Conservation (phyloP, 2,797 vertebrate species). For the Centroberyx gerrardi region DNA sequence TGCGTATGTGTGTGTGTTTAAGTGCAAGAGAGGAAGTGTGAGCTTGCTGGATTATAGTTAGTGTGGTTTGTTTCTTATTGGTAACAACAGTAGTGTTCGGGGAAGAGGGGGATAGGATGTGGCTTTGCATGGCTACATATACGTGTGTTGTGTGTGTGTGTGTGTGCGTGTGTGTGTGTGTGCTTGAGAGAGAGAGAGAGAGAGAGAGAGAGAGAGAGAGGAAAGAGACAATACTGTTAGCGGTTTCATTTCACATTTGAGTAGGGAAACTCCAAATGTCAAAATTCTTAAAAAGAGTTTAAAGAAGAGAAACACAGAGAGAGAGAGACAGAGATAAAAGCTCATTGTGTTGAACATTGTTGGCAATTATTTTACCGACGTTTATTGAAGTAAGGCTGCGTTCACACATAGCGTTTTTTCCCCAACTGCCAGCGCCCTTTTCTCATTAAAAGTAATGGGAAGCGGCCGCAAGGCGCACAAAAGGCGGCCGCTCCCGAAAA, state of each 20-base stretch:
- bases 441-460: too few relatives aligned
- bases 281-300: background rate
- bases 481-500: too few relatives aligned
- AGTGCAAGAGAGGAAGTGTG: background rate
- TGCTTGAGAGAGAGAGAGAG: too few relatives aligned
- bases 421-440: too few relatives aligned
- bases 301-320: slow-evolving; percentile 1
- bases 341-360: background rate
- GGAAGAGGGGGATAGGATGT: slow-evolving; percentile 55
- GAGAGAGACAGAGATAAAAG: too few relatives aligned
- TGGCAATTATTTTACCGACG: too few relatives aligned
- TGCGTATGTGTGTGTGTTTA: background rate
- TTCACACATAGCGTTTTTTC: too few relatives aligned
- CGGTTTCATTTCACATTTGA: slow-evolving; percentile 26
- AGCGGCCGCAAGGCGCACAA: too few relatives aligned
- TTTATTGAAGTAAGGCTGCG: too few relatives aligned
- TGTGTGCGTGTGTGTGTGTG: slow-evolving; percentile 30
- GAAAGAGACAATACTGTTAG: slow-evolving; percentile 24
- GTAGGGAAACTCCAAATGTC: slow-evolving; percentile 59
- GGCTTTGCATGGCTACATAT: slow-evolving; percentile 24
- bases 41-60: background rate
- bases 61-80: slow-evolving; percentile 7
- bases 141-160: background rate
- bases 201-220: too few relatives aligned
- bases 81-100: slow-evolving; percentile 48